These are phyloP conservation scores for Labeo catla DNA, from an alignment of 2,113 vertebrate species.

Conservation along the genomic window DNA sequence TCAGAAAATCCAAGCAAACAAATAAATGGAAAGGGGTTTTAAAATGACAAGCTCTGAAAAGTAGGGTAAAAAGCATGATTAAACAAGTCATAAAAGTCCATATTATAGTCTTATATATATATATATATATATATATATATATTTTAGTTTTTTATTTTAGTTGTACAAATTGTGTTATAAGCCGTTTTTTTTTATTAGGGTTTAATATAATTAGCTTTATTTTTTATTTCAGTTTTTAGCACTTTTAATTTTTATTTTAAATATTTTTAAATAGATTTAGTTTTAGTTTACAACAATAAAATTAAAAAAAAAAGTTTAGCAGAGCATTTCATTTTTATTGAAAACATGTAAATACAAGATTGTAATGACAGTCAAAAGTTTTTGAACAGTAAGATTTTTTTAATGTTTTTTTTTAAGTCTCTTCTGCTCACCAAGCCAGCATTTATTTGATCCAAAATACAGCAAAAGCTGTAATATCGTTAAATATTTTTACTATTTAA, in stretches of 20 bases:
- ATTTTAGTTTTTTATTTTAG: too few species aligned
- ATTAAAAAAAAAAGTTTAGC: too few species aligned
- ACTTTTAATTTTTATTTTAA: background rate
- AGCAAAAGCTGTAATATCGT: too few species aligned
- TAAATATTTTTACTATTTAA: too few species aligned
- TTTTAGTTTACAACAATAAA: background rate
- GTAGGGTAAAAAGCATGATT: background rate
- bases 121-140: too few species aligned
- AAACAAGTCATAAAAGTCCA: background rate
- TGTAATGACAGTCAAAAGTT: background rate
- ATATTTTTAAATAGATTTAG: background rate
- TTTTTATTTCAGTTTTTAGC: background rate
- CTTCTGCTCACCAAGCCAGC: too few species aligned
- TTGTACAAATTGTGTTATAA: background rate
- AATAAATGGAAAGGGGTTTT: too few species aligned
- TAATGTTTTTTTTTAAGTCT: too few species aligned
- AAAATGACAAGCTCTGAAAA: background rate
- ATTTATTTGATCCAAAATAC: too few species aligned
- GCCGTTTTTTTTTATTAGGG: background rate
- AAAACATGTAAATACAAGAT: background rate
- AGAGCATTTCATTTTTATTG: background rate
- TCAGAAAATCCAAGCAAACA: background rate
- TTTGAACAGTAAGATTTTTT: too few species aligned
- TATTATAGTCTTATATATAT: background rate
- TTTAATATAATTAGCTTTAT: background rate